These are phyloP conservation scores for Diphyllodes magnificus DNA, from an alignment of 2,113 vertebrate species.

Conservation along the genomic window DNA sequence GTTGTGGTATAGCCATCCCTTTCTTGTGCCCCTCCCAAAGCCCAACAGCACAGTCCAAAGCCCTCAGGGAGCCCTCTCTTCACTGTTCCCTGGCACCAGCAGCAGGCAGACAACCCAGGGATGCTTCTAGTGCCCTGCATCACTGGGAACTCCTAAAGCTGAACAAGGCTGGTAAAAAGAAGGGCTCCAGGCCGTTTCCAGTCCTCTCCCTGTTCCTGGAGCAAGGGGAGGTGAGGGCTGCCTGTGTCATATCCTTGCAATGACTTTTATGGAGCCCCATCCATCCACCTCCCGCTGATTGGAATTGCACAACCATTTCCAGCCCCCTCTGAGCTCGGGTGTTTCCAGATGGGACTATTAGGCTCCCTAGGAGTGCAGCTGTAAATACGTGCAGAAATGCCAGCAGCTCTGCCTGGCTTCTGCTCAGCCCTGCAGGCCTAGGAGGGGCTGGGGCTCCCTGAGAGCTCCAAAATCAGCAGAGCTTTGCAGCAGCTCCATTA, in stretches of 20 bases:
- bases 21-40: background rate
- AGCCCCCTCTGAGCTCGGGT: background rate
- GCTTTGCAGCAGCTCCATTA: background rate
- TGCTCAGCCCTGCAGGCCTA: background rate
- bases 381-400: background rate
- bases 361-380: background rate
- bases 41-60: rapidly evolving
- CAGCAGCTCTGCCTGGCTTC: background rate
- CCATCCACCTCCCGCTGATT: background rate
- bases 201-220: background rate
- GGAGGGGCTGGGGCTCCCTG: background rate
- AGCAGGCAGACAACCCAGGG: background rate
- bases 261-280: background rate
- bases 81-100: background rate
- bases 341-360: constrained; percentile 24
- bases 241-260: background rate
- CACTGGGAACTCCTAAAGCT: background rate
- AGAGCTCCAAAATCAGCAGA: background rate
- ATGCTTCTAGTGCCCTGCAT: too few species aligned
- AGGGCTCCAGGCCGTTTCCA: background rate
- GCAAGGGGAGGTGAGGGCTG: background rate
- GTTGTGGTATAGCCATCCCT: background rate
- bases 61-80: background rate
- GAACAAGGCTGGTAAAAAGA: background rate
- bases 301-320: background rate